These are phyloP conservation scores for Coelinius sp. DNA, from an alignment of 2,888 invertebrate species.

Conservation along the genomic window DNA sequence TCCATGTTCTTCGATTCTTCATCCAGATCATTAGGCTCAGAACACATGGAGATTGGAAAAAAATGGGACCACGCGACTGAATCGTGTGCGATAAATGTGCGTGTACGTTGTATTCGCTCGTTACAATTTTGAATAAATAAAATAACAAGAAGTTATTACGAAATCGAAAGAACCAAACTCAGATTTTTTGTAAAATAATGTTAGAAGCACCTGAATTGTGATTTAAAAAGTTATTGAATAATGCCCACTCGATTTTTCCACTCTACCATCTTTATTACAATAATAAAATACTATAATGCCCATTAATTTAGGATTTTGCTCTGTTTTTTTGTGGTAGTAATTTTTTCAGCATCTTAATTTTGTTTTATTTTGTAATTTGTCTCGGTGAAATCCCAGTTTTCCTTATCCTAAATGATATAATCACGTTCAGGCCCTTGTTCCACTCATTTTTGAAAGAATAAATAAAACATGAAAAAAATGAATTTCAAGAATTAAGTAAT, in stretches of 20 bases:
- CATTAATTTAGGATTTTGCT: not conserved
- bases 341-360: not conserved
- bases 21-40: not conserved
- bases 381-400: slow-evolving; percentile 33
- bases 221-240: slow-evolving; percentile 20
- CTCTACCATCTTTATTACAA: too few species aligned
- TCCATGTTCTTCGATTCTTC: not conserved
- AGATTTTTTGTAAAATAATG: not conserved
- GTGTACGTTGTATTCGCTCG: slow-evolving; percentile 44
- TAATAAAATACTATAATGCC: slow-evolving; percentile 4
- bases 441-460: not conserved
- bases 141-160: not conserved
- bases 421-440: not conserved
- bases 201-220: not conserved
- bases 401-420: not conserved
- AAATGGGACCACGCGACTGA: slow-evolving; percentile 34
- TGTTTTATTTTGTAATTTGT: not conserved
- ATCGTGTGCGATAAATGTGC: slow-evolving; percentile 49
- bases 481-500: not conserved
- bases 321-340: not conserved
- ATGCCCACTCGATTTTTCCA: slow-evolving; percentile 23
- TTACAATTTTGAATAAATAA: slow-evolving; percentile 14
- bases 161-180: not conserved
- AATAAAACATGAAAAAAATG: not conserved
- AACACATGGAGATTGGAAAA: not conserved